Evolutionary conservation across 2,797 vertebrate species (phyloP), one percentile per base, ranked within the genome.

Genomic region (Selene dorsalis): DNA sequence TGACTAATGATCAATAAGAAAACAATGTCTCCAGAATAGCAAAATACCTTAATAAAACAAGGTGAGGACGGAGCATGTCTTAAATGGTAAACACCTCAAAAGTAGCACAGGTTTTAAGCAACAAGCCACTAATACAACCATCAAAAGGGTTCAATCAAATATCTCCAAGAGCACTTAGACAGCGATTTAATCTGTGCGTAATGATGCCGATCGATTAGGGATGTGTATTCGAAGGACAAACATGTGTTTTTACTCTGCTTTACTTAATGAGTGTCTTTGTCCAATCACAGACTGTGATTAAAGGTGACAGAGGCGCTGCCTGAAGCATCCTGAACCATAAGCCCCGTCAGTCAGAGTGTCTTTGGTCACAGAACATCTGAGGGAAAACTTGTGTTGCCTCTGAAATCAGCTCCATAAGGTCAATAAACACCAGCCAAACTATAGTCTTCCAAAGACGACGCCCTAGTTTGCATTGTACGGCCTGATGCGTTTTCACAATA

Each of bases 141-240:
- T 83, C 55, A 79, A 69, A 69, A 84, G 67, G 81, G 77, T 88
- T 83, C 76, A 84, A 88, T 89, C 79, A 89, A 67, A 85, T 87
- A 89, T 89, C 86, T 91, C 80, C 58, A 83, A 77, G 73, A 89
- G 88, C 91, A 92, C 92, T 93, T 71, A 94, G 86, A 89, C 75
- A 16, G 69, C 75, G 56, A 88, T 94, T 92, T 89, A 88, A 92
- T 91, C 82, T 69, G 69, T 73, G 82, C 35, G 83, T 91, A 94
- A 92, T 89, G 88, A 89, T 81, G 82, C 83, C 58, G 69, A 88
- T 93, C 87, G 80, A 93, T 92, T 58, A 74, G 57, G 71, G 75
- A 85, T 84, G 87, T 82, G 84, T 87, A 70, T 90, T 89, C 84
- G 83, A 91, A 94, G 92, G 89, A 90, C 88, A 93, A 92, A 92